phyloP scores from a whole-genome alignment of 2,888 invertebrate genomes.

The Dasypolia templi region DNA sequence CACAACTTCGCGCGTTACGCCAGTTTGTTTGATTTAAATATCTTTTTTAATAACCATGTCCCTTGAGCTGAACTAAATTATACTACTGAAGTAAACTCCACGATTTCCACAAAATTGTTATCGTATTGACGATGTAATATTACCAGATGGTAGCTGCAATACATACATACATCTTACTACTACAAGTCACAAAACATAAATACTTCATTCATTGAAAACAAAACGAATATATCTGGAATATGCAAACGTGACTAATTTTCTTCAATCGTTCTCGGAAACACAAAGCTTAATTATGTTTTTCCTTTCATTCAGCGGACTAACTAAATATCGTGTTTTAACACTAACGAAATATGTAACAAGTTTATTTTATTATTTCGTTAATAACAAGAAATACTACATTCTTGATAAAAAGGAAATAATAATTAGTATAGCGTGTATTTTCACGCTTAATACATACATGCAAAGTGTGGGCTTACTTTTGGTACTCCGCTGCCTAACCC shows the following conservation, averaged over 20 bases:
- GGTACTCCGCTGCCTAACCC: not conserved
- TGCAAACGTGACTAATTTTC: constrained; percentile 31
- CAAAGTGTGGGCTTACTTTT: not conserved
- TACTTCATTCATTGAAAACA: constrained; percentile 37
- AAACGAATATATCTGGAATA: not conserved
- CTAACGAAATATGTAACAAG: constrained; percentile 19
- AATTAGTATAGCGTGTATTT: too few species aligned
- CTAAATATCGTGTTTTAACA: constrained; percentile 30
- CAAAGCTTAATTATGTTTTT: constrained; percentile 36
- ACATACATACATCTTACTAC: not conserved
- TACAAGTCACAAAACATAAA: not conserved
- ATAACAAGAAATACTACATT: too few species aligned
- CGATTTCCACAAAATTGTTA: not conserved
- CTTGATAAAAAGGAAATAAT: too few species aligned
- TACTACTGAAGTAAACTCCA: not conserved
- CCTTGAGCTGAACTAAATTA: too few species aligned
- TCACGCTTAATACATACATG: not conserved
- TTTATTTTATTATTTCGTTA: constrained; percentile 9
- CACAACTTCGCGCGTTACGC: too few species aligned
- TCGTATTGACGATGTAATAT: not conserved
- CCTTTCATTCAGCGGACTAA: constrained; percentile 29
- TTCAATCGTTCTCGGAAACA: constrained; percentile 29
- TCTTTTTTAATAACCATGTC: not conserved
- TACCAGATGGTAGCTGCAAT: not conserved
- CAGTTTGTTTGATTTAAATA: not conserved